Evolutionary conservation across 2,888 invertebrate species (phyloP), one percentile per base, ranked within the genome.

Genomic region (Ornithoptera priamus): DNA sequence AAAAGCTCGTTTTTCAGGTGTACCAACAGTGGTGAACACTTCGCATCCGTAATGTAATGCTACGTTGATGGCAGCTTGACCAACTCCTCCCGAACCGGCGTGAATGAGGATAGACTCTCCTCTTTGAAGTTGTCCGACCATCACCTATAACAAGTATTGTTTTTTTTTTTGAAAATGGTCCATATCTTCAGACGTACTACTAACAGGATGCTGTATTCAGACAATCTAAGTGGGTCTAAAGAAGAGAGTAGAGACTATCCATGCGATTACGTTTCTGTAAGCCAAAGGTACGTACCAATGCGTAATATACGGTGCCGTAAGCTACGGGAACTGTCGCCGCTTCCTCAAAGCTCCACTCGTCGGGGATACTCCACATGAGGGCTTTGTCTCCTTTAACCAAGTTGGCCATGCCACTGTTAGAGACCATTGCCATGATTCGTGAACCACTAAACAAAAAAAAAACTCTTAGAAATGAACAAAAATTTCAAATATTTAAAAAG

Each of bases 41-140:
- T 95, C 96, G 84, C 99, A 97, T 12, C 97, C 98, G 87, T 96
- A 94, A 80, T 96, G 95, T 1, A 99, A 93, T 0, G 99, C 98
- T 73, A 99, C 97, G 18, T 97, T 94, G 78, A 99, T 99, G 69
- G 99, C 98, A 0, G 99, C 99, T 89, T 99, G 99, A 0, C 99
- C 99, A 0, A 99, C 99, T 72, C 99, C 99, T 3, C 99, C 99
- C 15, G 97, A 97, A 6, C 99, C 99, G 2, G 99, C 98, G 83
- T 99, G 99, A 76, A 99, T 96, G 0, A 99, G 93, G 18, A 99
- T 95, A 1, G 95, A 95, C 79, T 99, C 97, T 0, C 98, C 97
- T 22, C 94, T 94, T 81, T 95, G 94, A 87, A 99, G 94, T 75
- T 95, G 94, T 22, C 98, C 99, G 1, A 91, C 85, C 88, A 93